Evolutionary conservation across 1,140 invertebrate species (phyloP), one percentile per base, ranked within the genome.

Genomic region (Sinonovacula constricta): DNA sequence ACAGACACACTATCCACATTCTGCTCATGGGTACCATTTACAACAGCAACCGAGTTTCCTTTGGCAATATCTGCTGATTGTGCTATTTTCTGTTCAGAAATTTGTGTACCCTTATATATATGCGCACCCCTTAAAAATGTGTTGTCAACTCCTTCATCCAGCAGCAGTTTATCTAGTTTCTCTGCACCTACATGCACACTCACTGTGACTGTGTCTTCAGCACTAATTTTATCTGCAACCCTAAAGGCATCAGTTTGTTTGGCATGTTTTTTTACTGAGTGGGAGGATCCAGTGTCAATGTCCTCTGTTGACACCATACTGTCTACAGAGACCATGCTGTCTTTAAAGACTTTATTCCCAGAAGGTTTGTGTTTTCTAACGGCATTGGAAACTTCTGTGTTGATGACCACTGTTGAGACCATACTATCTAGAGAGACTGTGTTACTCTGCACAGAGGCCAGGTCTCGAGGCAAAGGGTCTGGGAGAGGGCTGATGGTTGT

Each of bases 401-500:
- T 79, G 22, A 89, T 83, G 51, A 87, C 81, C 59, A 88, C 79
- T 53, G 83, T 83, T 24, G 83, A 87, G 18, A 90, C 86, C 45
- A 88, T 62, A 59, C 89, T 86, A 81, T 86, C 85, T 3, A 87
- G 65, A 24, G 72, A 80, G 0, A 88, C 53, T 30, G 68, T 72
- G 4, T 78, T 62, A 53, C 82, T 79, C 10, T 67, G 77, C 18
- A 86, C 83, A 10, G 39, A 45, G 0, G 85, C 80, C 28, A 90
- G 70, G 60, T 89, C 86, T 45, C 33, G 69, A 36, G 89, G 87
- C 30, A 90, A 74, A 22, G 86, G 87, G 76, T 89, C 89, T 90
- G 90, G 88, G 30, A 91, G 67, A 15, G 66, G 66, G 14, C 77
- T 45, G 59, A 91, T 89, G 18, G 70, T 33, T 4, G 90, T 91